These are phyloP conservation scores for Neodontobutis hainanensis DNA, from an alignment of 2,113 vertebrate genomes.

Conservation along the genomic window DNA sequence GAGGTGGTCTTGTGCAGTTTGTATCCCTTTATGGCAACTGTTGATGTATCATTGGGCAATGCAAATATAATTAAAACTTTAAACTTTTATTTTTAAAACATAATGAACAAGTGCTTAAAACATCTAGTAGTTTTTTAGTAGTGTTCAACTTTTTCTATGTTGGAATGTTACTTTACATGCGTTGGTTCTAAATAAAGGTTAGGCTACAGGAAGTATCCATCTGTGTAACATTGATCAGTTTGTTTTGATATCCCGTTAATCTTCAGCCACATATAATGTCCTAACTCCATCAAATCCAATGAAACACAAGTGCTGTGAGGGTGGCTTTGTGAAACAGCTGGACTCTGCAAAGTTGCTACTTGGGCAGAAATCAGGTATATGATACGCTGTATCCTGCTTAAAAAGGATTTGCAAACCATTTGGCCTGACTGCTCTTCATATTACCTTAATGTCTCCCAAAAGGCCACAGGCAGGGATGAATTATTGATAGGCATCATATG, in stretches of 20 bases:
- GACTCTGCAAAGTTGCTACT: conserved; percentile 61
- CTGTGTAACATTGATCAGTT: conserved; percentile 28
- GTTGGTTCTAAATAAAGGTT: conserved; percentile 26
- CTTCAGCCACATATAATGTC: conserved; percentile 22
- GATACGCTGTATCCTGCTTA: conserved; percentile 68
- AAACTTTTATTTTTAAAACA: too few relatives aligned
- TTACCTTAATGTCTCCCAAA: conserved; percentile 80
- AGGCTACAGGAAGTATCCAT: conserved; percentile 26
- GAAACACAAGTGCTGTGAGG: conserved; percentile 57
- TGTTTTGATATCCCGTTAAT: conserved; percentile 48
- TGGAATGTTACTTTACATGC: conserved; percentile 25
- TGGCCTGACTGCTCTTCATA: conserved; percentile 77
- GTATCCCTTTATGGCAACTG: too few relatives aligned
- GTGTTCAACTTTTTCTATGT: not conserved
- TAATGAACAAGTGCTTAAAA: too few relatives aligned
- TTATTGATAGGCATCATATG: conserved; percentile 80
- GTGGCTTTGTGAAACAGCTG: conserved; percentile 62
- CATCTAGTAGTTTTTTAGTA: too few relatives aligned
- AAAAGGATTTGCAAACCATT: conserved; percentile 77
- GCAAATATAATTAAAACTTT: too few relatives aligned
- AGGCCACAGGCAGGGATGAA: conserved; percentile 75
- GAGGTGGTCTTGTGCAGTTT: too few relatives aligned
- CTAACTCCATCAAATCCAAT: conserved; percentile 45
- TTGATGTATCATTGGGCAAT: too few relatives aligned
- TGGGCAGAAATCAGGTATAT: conserved; percentile 63